phyloP scores from a whole-genome alignment of 2,797 vertebrate genomes.

The Amblyopsis hoosieri region DNA sequence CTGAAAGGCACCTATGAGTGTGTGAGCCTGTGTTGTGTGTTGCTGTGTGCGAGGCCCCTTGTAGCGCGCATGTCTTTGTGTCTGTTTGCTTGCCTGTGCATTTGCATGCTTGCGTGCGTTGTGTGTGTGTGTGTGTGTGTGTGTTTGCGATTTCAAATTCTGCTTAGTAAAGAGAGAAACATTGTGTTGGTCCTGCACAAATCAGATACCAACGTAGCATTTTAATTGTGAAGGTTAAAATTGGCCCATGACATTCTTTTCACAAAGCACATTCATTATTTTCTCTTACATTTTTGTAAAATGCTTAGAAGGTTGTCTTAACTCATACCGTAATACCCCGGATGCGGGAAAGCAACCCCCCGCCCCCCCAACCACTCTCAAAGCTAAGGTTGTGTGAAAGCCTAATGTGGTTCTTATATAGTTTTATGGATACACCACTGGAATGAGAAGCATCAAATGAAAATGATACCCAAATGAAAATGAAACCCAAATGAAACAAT shows the following conservation, averaged over 20 bases:
- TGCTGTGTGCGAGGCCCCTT: too few species aligned
- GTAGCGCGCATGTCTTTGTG: conserved; percentile 37
- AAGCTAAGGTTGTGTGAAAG: too few species aligned
- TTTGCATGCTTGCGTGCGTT: conserved; percentile 17
- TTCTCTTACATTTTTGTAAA: too few species aligned
- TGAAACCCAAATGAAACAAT: too few species aligned
- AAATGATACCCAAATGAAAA: too few species aligned
- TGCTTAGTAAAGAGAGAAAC: conserved; percentile 52
- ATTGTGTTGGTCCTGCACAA: conserved; percentile 49
- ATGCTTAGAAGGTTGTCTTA: too few species aligned
- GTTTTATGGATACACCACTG: too few species aligned
- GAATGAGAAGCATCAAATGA: too few species aligned
- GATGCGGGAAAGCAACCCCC: too few species aligned
- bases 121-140: conserved; percentile 7
- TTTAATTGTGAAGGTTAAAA: not conserved
- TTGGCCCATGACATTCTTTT: not conserved
- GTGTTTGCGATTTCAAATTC: conserved; percentile 18
- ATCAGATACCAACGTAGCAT: conserved; percentile 27
- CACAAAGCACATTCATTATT: not conserved
- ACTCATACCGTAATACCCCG: too few species aligned
- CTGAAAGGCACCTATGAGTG: conserved; percentile 46
- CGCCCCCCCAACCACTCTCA: too few species aligned
- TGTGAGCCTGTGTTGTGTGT: not conserved
- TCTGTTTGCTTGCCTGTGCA: conserved; percentile 8
- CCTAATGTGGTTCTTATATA: too few species aligned